phyloP scores from a whole-genome alignment of 2,797 vertebrate species.

The Neomorphus geoffroyi region DNA sequence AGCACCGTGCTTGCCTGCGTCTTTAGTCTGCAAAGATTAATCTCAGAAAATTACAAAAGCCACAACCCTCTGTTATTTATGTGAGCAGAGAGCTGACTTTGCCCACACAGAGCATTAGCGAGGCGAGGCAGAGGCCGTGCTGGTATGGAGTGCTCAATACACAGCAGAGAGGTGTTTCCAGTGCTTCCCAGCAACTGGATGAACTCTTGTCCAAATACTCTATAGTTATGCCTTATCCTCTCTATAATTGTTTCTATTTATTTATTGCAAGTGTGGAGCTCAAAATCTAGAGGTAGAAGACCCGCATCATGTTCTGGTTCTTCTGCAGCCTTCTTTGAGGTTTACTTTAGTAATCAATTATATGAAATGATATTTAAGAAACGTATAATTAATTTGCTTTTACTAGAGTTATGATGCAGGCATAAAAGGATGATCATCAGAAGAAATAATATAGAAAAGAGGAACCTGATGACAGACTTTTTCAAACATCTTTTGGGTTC shows the following conservation, averaged over 20 bases:
- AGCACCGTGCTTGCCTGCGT: not conserved
- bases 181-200: not conserved
- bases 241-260: not conserved
- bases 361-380: not conserved
- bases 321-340: not conserved
- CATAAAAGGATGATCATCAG: not conserved
- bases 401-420: not conserved
- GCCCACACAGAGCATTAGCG: accelerated
- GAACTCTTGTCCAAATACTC: not conserved
- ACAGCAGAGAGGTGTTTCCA: accelerated
- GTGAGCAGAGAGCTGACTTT: not conserved
- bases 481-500: not conserved
- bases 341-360: not conserved
- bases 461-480: not conserved
- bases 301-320: not conserved
- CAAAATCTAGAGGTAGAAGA: not conserved
- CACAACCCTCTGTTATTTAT: not conserved
- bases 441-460: not conserved
- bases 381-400: not conserved
- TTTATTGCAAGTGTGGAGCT: not conserved
- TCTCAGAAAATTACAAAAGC: not conserved
- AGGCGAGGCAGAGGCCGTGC: not conserved
- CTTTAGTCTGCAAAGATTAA: not conserved
- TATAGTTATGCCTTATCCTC: not conserved
- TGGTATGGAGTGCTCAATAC: accelerated